phyloP scores from a whole-genome alignment of 2,888 invertebrate genomes.

The Tipula lateralis region DNA sequence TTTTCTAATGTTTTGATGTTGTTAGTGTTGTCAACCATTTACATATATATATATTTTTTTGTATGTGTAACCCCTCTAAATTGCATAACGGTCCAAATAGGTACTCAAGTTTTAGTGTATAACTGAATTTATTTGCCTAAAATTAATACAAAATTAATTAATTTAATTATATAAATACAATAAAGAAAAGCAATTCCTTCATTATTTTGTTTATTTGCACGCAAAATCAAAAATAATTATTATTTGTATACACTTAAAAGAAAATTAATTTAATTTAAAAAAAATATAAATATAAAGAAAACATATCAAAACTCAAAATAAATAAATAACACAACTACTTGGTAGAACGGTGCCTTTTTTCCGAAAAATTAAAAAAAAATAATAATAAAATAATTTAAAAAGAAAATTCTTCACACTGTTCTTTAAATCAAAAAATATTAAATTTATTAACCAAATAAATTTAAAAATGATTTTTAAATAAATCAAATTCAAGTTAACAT shows the following conservation, averaged over 20 bases:
- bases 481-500: constrained; percentile 15
- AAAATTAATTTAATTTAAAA: background rate
- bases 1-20: background rate
- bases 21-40: background rate
- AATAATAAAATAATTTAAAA: background rate
- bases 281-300: background rate
- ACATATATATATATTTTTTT: no score
- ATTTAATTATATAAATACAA: background rate
- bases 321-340: background rate
- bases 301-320: background rate
- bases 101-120: no score
- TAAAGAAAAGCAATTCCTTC: background rate
- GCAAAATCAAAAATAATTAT: background rate
- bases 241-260: background rate
- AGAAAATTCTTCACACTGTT: constrained; percentile 24
- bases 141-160: no score
- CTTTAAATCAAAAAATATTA: background rate
- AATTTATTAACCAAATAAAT: background rate
- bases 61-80: background rate
- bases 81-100: no score
- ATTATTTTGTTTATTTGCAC: background rate
- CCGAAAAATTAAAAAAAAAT: constrained; percentile 7
- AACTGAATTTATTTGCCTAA: no score
- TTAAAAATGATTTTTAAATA: background rate
- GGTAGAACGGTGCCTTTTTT: constrained; percentile 15